Evolutionary conservation across 2,888 invertebrate genomes (phyloP).

Genomic region (Oxycera nigricornis): DNA sequence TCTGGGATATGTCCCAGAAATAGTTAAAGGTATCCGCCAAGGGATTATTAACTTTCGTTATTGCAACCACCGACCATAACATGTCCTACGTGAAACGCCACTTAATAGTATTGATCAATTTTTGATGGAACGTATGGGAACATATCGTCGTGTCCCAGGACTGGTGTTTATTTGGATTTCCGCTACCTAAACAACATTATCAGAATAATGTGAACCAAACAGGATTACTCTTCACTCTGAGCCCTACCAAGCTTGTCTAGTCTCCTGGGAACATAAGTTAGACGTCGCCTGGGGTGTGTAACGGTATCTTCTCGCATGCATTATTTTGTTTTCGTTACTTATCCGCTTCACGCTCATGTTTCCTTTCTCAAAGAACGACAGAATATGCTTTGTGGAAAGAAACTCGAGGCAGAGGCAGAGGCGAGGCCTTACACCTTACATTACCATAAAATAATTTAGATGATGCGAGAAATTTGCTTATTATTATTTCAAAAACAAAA

Average conservation of each 20-base stretch:
- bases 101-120: constrained; percentile 9
- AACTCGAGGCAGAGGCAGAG: too few relatives aligned
- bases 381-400: too few relatives aligned
- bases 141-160: neutral
- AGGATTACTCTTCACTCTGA: neutral
- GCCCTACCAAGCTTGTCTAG: neutral
- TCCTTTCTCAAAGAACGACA: too few relatives aligned
- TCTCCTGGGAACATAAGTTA: neutral
- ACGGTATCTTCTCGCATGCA: constrained; percentile 16
- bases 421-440: too few relatives aligned
- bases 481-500: too few relatives aligned
- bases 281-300: constrained; percentile 18
- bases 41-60: constrained; percentile 6
- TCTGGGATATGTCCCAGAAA: neutral
- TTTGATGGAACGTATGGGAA: neutral
- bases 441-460: too few relatives aligned
- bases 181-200: neutral
- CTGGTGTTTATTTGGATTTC: neutral
- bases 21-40: neutral
- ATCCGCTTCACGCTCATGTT: constrained; percentile 1
- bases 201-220: neutral
- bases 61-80: neutral
- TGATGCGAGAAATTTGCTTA: too few relatives aligned
- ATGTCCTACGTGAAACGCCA: neutral
- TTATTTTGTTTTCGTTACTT: constrained; percentile 24